Evolutionary conservation across 2,797 vertebrate species (phyloP).

Genomic region (Enteromius afrohamiltoni): DNA sequence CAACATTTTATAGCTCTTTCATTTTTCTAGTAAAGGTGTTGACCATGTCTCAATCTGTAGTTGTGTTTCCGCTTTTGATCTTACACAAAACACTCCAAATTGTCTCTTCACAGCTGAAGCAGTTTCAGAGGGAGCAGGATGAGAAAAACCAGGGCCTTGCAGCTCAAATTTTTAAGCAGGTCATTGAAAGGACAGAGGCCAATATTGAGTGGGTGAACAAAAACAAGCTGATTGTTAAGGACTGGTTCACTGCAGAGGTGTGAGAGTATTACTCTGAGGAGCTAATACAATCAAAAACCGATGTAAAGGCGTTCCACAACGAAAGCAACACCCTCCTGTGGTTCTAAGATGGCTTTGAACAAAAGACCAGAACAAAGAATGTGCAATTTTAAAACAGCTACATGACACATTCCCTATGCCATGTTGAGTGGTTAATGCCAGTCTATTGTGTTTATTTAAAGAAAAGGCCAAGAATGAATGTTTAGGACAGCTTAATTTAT

Average conservation of each 20-base stretch:
- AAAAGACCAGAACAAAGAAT: constrained; percentile 13
- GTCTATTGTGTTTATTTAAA: neutral
- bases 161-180: constrained; percentile 75
- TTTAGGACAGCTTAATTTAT: constrained; percentile 32
- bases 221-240: constrained; percentile 70
- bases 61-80: neutral
- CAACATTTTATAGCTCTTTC: neutral
- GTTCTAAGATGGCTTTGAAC: constrained; percentile 42
- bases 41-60: neutral
- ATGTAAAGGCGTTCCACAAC: constrained; percentile 46
- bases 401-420: neutral
- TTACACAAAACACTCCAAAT: constrained; percentile 42
- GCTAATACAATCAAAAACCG: constrained; percentile 52
- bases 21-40: neutral
- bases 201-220: constrained; percentile 90
- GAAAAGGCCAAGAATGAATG: neutral
- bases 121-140: constrained; percentile 71
- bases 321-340: constrained; percentile 47
- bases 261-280: constrained; percentile 15
- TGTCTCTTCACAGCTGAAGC: constrained; percentile 74
- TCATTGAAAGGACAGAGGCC: constrained; percentile 82
- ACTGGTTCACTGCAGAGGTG: constrained; percentile 79
- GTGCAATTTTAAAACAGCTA: constrained; percentile 14
- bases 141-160: constrained; percentile 67
- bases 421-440: neutral